Conservation (phyloP, 2,888 invertebrate genomes). For the Diadegma fenestrale region DNA sequence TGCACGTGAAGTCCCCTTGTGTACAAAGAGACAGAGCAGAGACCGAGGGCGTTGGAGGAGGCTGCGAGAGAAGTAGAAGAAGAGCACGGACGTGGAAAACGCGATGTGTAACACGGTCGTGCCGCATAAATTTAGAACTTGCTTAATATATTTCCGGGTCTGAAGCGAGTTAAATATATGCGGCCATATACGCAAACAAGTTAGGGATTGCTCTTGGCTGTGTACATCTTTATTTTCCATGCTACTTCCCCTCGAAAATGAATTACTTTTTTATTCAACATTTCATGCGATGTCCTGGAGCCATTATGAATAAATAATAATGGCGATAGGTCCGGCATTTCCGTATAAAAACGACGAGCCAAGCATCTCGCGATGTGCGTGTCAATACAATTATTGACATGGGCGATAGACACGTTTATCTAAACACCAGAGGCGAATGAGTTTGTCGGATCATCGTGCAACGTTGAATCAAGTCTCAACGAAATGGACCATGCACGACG, state of each 20-base stretch:
- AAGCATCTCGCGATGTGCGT: not conserved
- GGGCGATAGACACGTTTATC: not conserved
- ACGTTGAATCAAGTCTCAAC: not conserved
- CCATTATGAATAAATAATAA: not conserved
- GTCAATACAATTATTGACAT: not conserved
- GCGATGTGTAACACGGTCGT: slow-evolving; percentile 56
- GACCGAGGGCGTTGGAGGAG: not conserved
- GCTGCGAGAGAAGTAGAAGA: slow-evolving; percentile 20
- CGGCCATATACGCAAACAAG: not conserved
- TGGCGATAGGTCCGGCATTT: not conserved
- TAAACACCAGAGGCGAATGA: not conserved
- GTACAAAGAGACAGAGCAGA: not conserved
- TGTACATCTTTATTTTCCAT: slow-evolving; percentile 4
- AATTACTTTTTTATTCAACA: not conserved
- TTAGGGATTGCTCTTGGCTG: not conserved
- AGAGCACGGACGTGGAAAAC: slow-evolving; percentile 58
- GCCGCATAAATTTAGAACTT: slow-evolving; percentile 63
- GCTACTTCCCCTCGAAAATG: slow-evolving; percentile 1
- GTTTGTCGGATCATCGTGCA: not conserved
- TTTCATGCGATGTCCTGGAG: not conserved
- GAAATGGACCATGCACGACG: not conserved
- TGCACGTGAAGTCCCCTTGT: not conserved
- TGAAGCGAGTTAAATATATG: slow-evolving; percentile 15
- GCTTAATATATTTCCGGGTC: slow-evolving; percentile 60
- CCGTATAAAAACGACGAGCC: not conserved